Evolutionary conservation across 30 jellyfish, hydroid and myxozoan genomes (phyloP), one percentile per base, ranked within the genome.

Genomic region (Chrysaora quinquecirrha): DNA sequence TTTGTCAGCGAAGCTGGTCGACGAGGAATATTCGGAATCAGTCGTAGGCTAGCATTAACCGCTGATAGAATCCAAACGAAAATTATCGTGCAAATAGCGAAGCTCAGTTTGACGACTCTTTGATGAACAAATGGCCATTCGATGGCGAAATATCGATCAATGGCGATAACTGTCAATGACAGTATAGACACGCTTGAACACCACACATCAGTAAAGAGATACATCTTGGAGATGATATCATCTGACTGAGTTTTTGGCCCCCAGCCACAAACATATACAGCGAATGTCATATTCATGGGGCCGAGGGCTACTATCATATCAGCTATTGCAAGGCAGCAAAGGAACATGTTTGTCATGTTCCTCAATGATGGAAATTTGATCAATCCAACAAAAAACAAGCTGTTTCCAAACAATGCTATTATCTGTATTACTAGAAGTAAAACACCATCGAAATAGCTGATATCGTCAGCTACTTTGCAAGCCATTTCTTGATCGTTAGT

Each of bases 71-170:
- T 1, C 98, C 98, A 91, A 28, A 85, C 78, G 18, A 75, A 3
- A 0, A 62, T 81, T 3, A 91, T 89, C 0, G 91, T 74, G 25
- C 49, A 34, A n/a, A 47, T 61, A 0, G 98, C 98, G 0, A 60
- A 12, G 0, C 28, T 64, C 31, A 80, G 64, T 24, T 50, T 85
- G 6, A 91, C 66, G 30, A 77, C 78, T 19, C 91, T 71, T 38
- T 83, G 89, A 61, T 91, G 98, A 21, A 73, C 18, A 38, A 85
- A 91, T n/a, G 98, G 98, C 88, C 90, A 85, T 16, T 73, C 61
- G 6, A 91, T 86, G 16, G 96, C 98, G 21, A 91, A 72, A 29
- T 81, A 93, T 14, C 98, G 81, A 62, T 91, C 98, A 32, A 91
- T 66, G 3, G 98, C 98, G 7, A 91, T 86, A 3, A 85, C 81